Conservation (phyloP, 2,113 vertebrate species). For the Dipodomys merriami region DNA sequence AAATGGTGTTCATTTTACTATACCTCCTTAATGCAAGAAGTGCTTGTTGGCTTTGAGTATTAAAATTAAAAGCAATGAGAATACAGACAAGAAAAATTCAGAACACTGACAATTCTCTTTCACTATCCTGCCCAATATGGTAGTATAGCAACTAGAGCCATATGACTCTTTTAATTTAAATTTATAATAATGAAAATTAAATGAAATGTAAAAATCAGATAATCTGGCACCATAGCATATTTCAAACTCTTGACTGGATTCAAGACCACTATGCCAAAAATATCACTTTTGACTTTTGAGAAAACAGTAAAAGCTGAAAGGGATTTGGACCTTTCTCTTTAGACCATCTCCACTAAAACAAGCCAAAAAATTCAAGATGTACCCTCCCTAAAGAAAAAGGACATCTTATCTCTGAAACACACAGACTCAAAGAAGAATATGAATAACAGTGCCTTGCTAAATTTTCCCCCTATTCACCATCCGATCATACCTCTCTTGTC, state of each 20-base stretch:
- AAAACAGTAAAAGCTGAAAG: background rate
- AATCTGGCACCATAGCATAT: background rate
- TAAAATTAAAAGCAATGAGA: conserved; percentile 35
- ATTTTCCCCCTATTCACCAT: background rate
- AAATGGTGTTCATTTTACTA: conserved; percentile 9
- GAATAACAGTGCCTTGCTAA: background rate
- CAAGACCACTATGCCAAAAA: background rate
- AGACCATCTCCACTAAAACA: background rate
- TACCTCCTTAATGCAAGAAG: background rate
- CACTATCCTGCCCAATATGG: background rate
- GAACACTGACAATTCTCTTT: background rate
- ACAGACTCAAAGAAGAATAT: background rate
- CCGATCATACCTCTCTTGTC: background rate
- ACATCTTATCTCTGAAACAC: background rate
- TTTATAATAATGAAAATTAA: conserved; percentile 4
- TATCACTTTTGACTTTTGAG: background rate
- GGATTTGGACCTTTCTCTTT: background rate
- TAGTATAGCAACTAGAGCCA: background rate
- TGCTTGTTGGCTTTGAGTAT: background rate
- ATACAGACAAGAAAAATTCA: background rate
- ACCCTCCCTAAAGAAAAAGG: background rate
- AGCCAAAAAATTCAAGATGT: background rate
- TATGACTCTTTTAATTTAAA: background rate
- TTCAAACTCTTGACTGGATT: background rate
- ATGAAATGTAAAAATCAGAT: background rate